Evolutionary conservation across 2,797 vertebrate species (phyloP), one percentile per base, ranked within the genome.

Genomic region (Aplochiton taeniatus): DNA sequence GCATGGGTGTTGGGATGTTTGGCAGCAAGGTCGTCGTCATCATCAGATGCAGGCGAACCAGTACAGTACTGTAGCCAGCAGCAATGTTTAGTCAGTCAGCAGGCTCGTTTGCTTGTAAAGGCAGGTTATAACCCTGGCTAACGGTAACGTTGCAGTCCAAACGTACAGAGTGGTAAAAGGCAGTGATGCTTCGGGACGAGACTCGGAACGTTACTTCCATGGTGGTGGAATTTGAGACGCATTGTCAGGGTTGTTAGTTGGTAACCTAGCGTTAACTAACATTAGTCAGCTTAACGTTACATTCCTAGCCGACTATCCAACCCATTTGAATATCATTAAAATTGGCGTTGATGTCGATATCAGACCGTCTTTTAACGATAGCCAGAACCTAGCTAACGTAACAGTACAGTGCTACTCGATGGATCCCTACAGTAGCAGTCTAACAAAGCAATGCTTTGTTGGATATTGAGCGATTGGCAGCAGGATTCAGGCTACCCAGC

Each of bases 401-500:
- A 82, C 78, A 70, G 67, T 76, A 81, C 76, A 62, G 78, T 73
- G 54, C 54, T 61, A 80, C 72, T 81, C 70, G 70, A 89, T 89
- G 88, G 85, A 78, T 61, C 77, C 85, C 75, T 78, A 90, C 88
- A 85, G 86, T 83, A 88, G 85, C 80, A 78, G 83, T 89, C 86
- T 85, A 88, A 88, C 89, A 88, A 89, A 90, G 90, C 89, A 9
- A 75, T 70, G 90, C 88, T 90, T 87, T 91, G 89, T 88, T 82
- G 83, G 89, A 62, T 89, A 91, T 80, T 79, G 81, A 76, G 77
- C 76, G 76, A 82, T 68, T 87, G 85, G 82, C 83, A 84, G 79
- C 80, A 70, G 71, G 80, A 65, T 81, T 51, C 78, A 49, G 82
- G 75, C 83, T 83, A 58, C 73, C 83, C 81, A 82, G 88, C 87